Base-by-base conservation (phyloP, 2,113 vertebrate genomes). In the Pipra filicauda region DNA sequence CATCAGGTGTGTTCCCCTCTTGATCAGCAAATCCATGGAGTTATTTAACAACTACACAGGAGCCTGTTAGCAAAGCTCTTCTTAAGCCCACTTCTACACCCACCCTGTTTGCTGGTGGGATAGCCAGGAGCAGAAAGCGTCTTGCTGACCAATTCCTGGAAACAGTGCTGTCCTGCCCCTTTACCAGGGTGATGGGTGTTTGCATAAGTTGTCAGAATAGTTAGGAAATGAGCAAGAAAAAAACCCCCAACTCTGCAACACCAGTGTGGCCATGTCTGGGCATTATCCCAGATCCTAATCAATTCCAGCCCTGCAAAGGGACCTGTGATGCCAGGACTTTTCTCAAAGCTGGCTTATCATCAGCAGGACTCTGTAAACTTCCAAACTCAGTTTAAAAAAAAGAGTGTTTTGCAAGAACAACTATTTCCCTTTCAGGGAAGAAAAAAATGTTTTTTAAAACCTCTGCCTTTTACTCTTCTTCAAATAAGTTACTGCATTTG, bases 11-110 rank as follows among this genome's bases (percentile, higher is more conserved):
- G 49, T 28, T 82, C 9, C 37, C n/a, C 16, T 43, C 35, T 19
- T 24, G 4, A 48, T 27, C 49, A 89, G 46, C 33, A 93, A 55
- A 92, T 41, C 23, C 49, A 39, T 14, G 9, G 39, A 24, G 14
- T 35, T 65, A 39, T 37, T 79, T 48, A 52, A 64, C 0, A 1
- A 7, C 52, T 20, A 0, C 0, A 2, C 24, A 78, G 48, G 18
- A 31, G 19, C 31, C 21, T 33, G 27, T 3, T 44, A 7, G 83
- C 2, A 55, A 85, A 59, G 30, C 9, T 95, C 61, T 74, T 31
- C 46, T 57, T 11, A 10, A 51, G 26, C 19, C 55, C 28, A 3
- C 9, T 49, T 52, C 28, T 30, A 37, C 41, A 39, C 21, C 5
- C 39, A 23, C 12, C 23, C 48, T 31, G 48, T 37, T 17, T 23